Percentiles rank a stretch among this genome's conserved stretches.
These are phyloP conservation scores for Fragum sueziense DNA, from an alignment of 2,888 invertebrate genomes.

Conservation along the genomic window DNA sequence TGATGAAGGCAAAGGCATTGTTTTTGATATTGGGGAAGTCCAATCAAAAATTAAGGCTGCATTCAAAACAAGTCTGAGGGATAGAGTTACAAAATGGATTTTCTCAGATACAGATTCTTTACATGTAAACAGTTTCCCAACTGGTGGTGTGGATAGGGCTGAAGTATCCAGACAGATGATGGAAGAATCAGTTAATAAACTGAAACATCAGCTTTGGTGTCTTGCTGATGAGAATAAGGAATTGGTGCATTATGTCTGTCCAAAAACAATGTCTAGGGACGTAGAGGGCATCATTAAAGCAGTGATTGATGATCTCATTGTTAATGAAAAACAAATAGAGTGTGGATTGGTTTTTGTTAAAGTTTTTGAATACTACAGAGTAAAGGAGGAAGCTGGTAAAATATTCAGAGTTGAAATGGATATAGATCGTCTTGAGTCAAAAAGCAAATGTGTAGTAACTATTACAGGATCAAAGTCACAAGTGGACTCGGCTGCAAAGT, in stretches of 20 bases:
- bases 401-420: neutral
- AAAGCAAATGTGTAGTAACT: neutral
- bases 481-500: neutral
- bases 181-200: neutral
- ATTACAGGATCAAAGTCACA: neutral
- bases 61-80: neutral
- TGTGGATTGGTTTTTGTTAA: neutral
- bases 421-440: neutral
- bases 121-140: conserved; percentile 1
- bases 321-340: neutral
- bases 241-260: neutral
- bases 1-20: neutral
- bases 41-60: neutral
- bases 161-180: neutral
- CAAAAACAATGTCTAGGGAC: neutral
- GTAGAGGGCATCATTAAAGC: neutral
- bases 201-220: neutral
- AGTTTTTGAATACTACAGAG: neutral
- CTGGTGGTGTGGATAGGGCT: neutral
- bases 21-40: neutral
- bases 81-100: neutral
- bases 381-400: neutral
- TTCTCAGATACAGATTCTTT: neutral
- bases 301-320: neutral
- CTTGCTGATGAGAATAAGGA: neutral